Conservation (phyloP, 2,888 invertebrate species). For the Oxytorus armatus region DNA sequence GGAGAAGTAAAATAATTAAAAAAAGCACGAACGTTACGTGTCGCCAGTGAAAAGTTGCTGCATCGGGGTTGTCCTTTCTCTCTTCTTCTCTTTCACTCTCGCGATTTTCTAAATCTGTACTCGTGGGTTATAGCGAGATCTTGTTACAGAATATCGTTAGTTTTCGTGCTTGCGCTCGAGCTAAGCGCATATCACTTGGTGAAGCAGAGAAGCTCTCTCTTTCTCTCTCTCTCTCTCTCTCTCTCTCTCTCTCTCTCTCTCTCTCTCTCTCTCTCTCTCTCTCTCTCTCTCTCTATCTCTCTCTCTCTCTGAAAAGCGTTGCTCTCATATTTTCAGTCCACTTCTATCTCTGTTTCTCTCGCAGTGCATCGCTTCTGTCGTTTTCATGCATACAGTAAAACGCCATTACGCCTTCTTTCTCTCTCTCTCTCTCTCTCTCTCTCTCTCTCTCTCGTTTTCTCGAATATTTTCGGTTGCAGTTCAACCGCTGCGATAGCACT, state of each 20-base stretch:
- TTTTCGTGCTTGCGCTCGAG: slow-evolving; percentile 46
- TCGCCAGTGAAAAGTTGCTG: slow-evolving; percentile 45
- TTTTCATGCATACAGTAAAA: slow-evolving; percentile 40
- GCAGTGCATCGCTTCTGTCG: slow-evolving; percentile 58
- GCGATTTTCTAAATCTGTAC: slow-evolving; percentile 64
- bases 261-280: not conserved
- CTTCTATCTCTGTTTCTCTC: slow-evolving; percentile 48
- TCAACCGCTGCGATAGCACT: slow-evolving; percentile 28
- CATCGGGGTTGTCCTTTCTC: slow-evolving; percentile 14
- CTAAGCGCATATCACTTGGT: slow-evolving; percentile 58
- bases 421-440: slow-evolving; percentile 33
- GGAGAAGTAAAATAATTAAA: slow-evolving; percentile 2
- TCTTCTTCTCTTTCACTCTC: slow-evolving; percentile 6
- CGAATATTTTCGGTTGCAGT: slow-evolving; percentile 8
- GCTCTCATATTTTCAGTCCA: slow-evolving; percentile 49
- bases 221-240: slow-evolving; percentile 28
- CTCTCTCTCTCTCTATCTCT: slow-evolving; percentile 10
- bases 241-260: slow-evolving; percentile 28
- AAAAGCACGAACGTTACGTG: slow-evolving; percentile 54
- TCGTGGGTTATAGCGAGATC: slow-evolving; percentile 41
- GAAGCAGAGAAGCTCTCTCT: too few species aligned
- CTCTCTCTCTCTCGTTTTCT: slow-evolving; percentile 22
- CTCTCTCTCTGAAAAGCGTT: slow-evolving; percentile 32
- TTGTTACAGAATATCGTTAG: slow-evolving; percentile 42
- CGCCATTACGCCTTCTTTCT: slow-evolving; percentile 24